These are phyloP conservation scores for Limulus polyphemus DNA, from an alignment of 2,888 invertebrate species.

Conservation along the genomic window DNA sequence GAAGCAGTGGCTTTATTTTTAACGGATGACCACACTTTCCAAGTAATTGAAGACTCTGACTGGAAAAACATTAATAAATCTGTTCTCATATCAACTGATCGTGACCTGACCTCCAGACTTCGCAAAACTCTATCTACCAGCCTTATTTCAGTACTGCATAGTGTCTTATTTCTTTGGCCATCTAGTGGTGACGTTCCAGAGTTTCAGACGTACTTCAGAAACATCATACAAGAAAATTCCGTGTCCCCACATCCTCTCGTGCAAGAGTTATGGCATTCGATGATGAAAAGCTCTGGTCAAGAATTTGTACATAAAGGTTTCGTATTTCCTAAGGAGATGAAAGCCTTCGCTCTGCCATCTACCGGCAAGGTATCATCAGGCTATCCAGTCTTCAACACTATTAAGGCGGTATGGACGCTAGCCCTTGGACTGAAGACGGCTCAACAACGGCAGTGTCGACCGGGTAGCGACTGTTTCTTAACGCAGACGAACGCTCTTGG, in stretches of 20 bases:
- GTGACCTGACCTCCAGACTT: too few relatives aligned
- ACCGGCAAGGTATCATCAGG: neutral
- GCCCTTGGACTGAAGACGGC: slow-evolving; percentile 14
- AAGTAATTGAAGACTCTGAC: too few relatives aligned
- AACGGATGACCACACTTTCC: too few relatives aligned
- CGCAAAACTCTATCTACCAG: too few relatives aligned
- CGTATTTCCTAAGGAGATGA: too few relatives aligned
- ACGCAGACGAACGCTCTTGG: slow-evolving; percentile 8
- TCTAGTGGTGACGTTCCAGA: slow-evolving; percentile 11
- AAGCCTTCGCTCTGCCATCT: too few relatives aligned
- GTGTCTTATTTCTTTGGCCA: slow-evolving; percentile 11
- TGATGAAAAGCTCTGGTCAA: neutral
- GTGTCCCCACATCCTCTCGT: slow-evolving; percentile 14
- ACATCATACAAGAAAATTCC: slow-evolving; percentile 14
- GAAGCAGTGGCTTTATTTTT: too few relatives aligned
- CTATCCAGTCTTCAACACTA: slow-evolving; percentile 15
- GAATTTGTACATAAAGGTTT: too few relatives aligned
- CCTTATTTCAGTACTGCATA: too few relatives aligned
- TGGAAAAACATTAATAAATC: too few relatives aligned
- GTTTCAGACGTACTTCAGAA: slow-evolving; percentile 16
- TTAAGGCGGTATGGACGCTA: slow-evolving; percentile 23
- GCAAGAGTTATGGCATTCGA: slow-evolving; percentile 7
- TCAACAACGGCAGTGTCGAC: slow-evolving; percentile 12
- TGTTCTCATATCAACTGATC: too few relatives aligned
- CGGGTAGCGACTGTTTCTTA: slow-evolving; percentile 16